Percentiles rank a stretch among this genome's conserved stretches.
Evolutionary conservation across 37 sponge, comb jelly and placozoan genomes (phyloP).

Genomic region (Tethya wilhelma): DNA sequence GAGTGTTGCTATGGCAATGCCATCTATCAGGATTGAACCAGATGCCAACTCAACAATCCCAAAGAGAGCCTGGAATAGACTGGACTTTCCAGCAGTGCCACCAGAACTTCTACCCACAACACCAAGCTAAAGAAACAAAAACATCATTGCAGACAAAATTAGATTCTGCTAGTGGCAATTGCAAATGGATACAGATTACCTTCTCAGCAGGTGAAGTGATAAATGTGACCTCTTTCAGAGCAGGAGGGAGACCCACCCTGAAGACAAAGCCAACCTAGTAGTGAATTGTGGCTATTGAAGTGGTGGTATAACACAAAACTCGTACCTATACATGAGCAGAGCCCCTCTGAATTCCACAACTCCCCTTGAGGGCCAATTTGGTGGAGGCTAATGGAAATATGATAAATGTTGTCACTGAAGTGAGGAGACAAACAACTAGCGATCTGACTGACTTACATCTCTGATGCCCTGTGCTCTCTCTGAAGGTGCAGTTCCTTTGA

Average conservation of each 20-base stretch:
- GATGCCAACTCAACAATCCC: slow-evolving; percentile 69
- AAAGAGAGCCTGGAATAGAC: slow-evolving; percentile 90
- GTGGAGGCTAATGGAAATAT: slow-evolving; percentile 60
- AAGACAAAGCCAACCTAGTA: too few relatives aligned
- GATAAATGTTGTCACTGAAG: too few relatives aligned
- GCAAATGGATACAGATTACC: slow-evolving; percentile 54
- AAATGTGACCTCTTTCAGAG: slow-evolving; percentile 70
- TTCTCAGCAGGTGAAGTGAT: slow-evolving; percentile 71
- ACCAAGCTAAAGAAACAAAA: too few relatives aligned
- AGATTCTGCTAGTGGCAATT: too few relatives aligned
- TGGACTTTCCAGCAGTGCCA: slow-evolving; percentile 98
- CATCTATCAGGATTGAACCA: slow-evolving; percentile 87
- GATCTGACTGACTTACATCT: slow-evolving; percentile 54
- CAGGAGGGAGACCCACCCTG: slow-evolving; percentile 72
- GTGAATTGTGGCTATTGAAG: too few relatives aligned
- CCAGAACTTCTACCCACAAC: slow-evolving; percentile 96
- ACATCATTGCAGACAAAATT: too few relatives aligned
- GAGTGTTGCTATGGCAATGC: slow-evolving; percentile 67
- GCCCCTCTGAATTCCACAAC: slow-evolving; percentile 66
- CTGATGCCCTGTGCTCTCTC: slow-evolving; percentile 45
- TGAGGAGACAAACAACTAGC: too few relatives aligned
- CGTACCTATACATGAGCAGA: slow-evolving; percentile 81
- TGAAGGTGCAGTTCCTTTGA: slow-evolving; percentile 65
- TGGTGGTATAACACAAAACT: too few relatives aligned
- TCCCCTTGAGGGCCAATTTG: slow-evolving; percentile 77